phyloP scores from a whole-genome alignment of 2,888 invertebrate species.

The Idaea straminata region DNA sequence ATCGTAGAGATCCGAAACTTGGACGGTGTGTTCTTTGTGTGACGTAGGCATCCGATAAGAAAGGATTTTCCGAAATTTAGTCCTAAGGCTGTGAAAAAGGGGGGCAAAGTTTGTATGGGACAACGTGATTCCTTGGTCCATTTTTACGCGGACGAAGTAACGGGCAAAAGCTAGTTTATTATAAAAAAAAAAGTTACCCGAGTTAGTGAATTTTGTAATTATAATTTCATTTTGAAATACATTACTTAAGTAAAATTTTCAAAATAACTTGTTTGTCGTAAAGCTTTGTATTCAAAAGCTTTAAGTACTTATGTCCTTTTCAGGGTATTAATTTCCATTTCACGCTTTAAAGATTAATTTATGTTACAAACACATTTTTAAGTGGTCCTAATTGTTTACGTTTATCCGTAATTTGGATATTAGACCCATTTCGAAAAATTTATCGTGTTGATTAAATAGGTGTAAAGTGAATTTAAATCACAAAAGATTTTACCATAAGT shows the following conservation, averaged over 20 bases:
- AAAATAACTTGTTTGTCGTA: neutral
- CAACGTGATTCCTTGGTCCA: too few relatives aligned
- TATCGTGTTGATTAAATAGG: conserved; percentile 1
- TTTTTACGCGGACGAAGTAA: too few relatives aligned
- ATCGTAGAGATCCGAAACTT: too few relatives aligned
- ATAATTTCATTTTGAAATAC: neutral
- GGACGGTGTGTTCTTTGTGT: too few relatives aligned
- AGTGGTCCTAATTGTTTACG: conserved; percentile 5
- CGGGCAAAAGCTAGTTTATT: too few relatives aligned
- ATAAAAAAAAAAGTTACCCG: too few relatives aligned
- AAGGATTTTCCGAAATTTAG: too few relatives aligned
- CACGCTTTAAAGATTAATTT: conserved; percentile 1
- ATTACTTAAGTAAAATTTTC: neutral
- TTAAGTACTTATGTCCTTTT: neutral
- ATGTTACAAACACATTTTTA: conserved; percentile 3
- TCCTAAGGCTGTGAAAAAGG: too few relatives aligned
- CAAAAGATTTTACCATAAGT: neutral
- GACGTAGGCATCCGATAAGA: too few relatives aligned
- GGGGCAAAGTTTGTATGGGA: too few relatives aligned
- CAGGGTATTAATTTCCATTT: conserved; percentile 4
- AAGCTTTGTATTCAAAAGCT: neutral
- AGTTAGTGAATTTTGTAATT: too few relatives aligned
- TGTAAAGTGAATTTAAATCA: neutral
- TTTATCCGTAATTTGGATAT: conserved; percentile 1
- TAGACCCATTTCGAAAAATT: conserved; percentile 2